Conservation (phyloP, 92 coral and sea anemone genomes). For the Plumapathes pennacea region DNA sequence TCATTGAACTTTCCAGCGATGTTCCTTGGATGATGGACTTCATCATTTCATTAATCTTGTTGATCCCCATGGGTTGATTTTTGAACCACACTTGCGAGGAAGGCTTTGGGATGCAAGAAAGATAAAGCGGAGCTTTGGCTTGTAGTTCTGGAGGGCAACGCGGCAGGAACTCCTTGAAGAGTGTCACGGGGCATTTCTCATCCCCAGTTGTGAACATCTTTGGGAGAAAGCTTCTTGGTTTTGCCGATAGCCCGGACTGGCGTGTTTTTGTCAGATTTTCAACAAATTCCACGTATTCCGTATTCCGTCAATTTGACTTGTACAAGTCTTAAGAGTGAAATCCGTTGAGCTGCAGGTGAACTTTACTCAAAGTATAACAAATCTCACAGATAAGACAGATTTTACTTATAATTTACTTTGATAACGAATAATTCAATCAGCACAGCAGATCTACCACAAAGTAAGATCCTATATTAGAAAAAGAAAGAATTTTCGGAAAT, state of each 20-base stretch:
- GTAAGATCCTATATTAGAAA: too few species aligned
- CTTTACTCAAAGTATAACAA: too few species aligned
- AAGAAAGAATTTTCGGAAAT: too few species aligned
- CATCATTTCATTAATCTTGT: conserved; percentile 39
- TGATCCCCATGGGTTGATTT: conserved; percentile 27
- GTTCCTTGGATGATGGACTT: conserved; percentile 24
- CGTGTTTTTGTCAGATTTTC: conserved; percentile 50
- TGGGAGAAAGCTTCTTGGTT: conserved; percentile 33
- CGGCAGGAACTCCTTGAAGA: conserved; percentile 57
- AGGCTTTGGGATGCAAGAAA: conserved; percentile 2
- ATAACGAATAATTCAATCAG: too few species aligned
- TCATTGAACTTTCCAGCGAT: conserved; percentile 7
- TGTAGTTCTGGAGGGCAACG: neutral
- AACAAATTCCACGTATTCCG: conserved; percentile 48
- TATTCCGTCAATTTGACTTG: too few species aligned
- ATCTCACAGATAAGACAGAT: too few species aligned
- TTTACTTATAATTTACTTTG: too few species aligned
- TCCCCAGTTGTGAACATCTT: conserved; percentile 56
- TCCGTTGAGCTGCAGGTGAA: too few species aligned
- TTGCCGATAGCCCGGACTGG: conserved; percentile 46
- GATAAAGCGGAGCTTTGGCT: conserved; percentile 33
- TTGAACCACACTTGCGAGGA: conserved; percentile 24
- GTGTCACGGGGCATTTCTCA: conserved; percentile 42
- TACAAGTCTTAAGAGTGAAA: too few species aligned
- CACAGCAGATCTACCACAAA: too few species aligned